Evolutionary conservation across 2,888 invertebrate genomes (phyloP), one percentile per base, ranked within the genome.

Genomic region (Drosophila percnosoma): DNA sequence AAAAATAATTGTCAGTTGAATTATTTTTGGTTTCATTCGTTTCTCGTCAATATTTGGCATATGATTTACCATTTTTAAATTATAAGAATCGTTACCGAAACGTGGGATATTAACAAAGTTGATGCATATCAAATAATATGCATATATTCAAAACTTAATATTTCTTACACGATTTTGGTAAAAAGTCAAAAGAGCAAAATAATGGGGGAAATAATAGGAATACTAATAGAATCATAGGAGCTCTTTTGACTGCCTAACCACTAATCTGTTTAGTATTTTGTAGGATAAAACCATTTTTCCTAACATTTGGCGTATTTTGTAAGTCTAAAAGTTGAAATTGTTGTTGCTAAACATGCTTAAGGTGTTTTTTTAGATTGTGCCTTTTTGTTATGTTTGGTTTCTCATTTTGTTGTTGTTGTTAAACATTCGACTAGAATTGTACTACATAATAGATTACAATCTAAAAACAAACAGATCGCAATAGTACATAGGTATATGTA

Each of bases 261-360:
- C 54, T 31, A 49, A 58, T 78, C 38, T 42, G 42, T 40, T 58
- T 70, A 48, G 27, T 53, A 42, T 31, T 51, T 45, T 53, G 67
- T 78, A 64, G 68, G 72, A 60, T 69, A 78, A 79, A 75, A 70
- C 61, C 59, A 71, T 60, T 70, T 73, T 63, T 73, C 71, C 66
- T 87, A 73, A 77, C 68, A 73, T 87, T 90, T 89, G 88, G 90
- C 89, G 81, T 77, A 72, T 73, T 70, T 81, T 75, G 33, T 74
- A 89, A 87, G 90, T 90, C 90, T 87, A 85, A 80, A 66, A 69
- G 89, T 89, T 85, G 68, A 84, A 89, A 68, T 75, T 82, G 60
- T 68, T 75, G 57, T 70, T 78, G 59, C 76, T 75, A 80, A 79
- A 79, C 55, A 64, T 78, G 62, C 29, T 63, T 36, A 42, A 45